Evolutionary conservation across 2,888 invertebrate species (phyloP), one percentile per base, ranked within the genome.

Genomic region (Tryphoninae sp.): DNA sequence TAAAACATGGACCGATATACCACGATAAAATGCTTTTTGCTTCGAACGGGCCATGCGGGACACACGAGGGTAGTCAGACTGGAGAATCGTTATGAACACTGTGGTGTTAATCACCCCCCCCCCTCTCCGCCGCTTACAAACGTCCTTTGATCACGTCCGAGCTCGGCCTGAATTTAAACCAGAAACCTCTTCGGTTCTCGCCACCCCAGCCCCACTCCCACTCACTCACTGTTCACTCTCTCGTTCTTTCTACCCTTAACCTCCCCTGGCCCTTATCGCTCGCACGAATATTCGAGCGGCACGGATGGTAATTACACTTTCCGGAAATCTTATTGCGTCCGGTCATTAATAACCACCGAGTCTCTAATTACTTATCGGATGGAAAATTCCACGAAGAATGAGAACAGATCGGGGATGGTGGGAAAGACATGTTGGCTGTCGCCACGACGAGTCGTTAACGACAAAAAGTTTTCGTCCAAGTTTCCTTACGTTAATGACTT

Each of bases 261-360:
- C 69, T 58, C 40, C 16, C 42, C 11, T 67, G 40, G 19, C 22
- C 72, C 75, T 81, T 81, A 68, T 81, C 81, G 67, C 67, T 49
- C 64, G 33, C 16, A 40, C 33, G 71, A 65, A 78, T 75, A 65
- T 53, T 65, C 71, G 42, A 81, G 72, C 65, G n/a, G 73, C 59
- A 8, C 59, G 67, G 71, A 42, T 64, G 65, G 78, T 78, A 81
- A 81, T 81, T 81, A 75, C 78, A 67, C 74, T 61, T 65, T 65
- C 59, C 65, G 71, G 62, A 81, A 81, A 78, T 81, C 78, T 81
- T 78, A 78, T 75, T 77, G 78, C 75, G 53, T 81, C 81, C 81
- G 74, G 71, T 78, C 75, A 71, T 81, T 81, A 81, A 81, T 81
- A 81, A 81, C 65, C 55, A 59, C 16, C 67, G 11, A 58, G 71